Base-by-base conservation (phyloP, 1,140 invertebrate genomes). In the Drosophila lowei region DNA sequence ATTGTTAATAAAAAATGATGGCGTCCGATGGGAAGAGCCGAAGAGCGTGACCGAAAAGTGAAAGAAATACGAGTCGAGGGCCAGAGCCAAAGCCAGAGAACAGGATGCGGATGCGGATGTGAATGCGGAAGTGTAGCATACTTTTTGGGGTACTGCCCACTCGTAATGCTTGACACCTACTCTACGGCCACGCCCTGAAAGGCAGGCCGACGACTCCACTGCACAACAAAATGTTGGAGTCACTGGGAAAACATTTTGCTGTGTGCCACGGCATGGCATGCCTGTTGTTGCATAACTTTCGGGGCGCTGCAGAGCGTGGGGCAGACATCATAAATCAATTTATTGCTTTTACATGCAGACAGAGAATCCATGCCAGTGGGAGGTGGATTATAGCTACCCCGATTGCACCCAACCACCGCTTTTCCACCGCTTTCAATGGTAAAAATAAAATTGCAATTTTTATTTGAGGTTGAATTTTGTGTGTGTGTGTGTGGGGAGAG, bases 241-340 rank as follows among this genome's bases (percentile, higher is more conserved):
- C 28, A 44, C 23, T 46, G 21, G 48, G 53, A 62, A 65, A 65
- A 42, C 57, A 49, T 72, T 75, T 71, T 73, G 42, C 34, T 61
- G 50, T 28, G 23, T 41, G 9, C 28, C 25, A 6, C 18, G 18
- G 6, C 42, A 18, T 1, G 18, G 6, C 42, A 18, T 9, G 6
- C 7, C 34, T 76, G 77, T 42, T 72, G 72, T 84, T 84, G 80
- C 79, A 84, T 84, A 84, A 84, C 80, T 85, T 79, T 66, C 7
- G 55, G 76, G 56, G 76, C 62, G 79, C 57, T 61, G 62, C 66
- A 67, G 60, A 76, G 54, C 60, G 62, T 64, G 28, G 21, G 43
- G 53, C 79, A 84, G 79, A 84, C 79, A 84, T 85, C 76, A 84
- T 84, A 84, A 84, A 84, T 84, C 79, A 85, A 84, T 83, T 84